Evolutionary conservation across 2,888 invertebrate genomes (phyloP).

Genomic region (Lithophane socia): DNA sequence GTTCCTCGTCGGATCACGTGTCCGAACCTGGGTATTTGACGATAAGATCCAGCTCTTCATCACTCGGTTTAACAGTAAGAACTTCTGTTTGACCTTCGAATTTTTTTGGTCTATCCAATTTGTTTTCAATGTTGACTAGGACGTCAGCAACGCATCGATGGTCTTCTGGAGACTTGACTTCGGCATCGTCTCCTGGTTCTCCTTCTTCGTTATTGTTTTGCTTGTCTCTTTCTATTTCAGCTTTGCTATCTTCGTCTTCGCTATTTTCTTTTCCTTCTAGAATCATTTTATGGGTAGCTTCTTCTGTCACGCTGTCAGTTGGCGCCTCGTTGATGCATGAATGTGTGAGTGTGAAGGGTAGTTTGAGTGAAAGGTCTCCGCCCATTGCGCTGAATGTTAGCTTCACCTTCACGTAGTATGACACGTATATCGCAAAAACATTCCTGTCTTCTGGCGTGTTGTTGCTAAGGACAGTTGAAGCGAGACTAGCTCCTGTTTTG

Average conservation of each 20-base stretch:
- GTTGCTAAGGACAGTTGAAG: constrained; percentile 90
- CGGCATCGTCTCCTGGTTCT: constrained; percentile 74
- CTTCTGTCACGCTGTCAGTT: constrained; percentile 88
- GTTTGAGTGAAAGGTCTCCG: constrained; percentile 94
- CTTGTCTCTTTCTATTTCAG: constrained; percentile 80
- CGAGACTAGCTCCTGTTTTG: constrained; percentile 92
- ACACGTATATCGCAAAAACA: constrained; percentile 97
- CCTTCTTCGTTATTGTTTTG: constrained; percentile 81
- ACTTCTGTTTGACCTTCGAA: constrained; percentile 82
- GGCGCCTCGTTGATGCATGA: constrained; percentile 92
- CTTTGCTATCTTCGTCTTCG: constrained; percentile 84
- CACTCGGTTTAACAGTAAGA: constrained; percentile 79
- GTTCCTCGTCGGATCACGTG: constrained; percentile 89
- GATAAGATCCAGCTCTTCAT: constrained; percentile 87
- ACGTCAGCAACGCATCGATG: constrained; percentile 85
- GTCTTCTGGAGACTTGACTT: constrained; percentile 81
- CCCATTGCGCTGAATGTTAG: constrained; percentile 95
- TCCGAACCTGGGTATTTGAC: constrained; percentile 87
- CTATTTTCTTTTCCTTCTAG: constrained; percentile 87
- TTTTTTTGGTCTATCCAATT: constrained; percentile 84
- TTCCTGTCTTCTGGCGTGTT: constrained; percentile 94
- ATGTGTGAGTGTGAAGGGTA: constrained; percentile 95
- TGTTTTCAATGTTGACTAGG: constrained; percentile 86
- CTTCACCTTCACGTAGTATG: constrained; percentile 97
- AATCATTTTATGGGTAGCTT: constrained; percentile 87